A percentile compares a stretch with the other conserved stretches of the same genome.
These are phyloP conservation scores for Myiopsitta monachus DNA, from an alignment of 2,113 vertebrate genomes.

Conservation along the genomic window DNA sequence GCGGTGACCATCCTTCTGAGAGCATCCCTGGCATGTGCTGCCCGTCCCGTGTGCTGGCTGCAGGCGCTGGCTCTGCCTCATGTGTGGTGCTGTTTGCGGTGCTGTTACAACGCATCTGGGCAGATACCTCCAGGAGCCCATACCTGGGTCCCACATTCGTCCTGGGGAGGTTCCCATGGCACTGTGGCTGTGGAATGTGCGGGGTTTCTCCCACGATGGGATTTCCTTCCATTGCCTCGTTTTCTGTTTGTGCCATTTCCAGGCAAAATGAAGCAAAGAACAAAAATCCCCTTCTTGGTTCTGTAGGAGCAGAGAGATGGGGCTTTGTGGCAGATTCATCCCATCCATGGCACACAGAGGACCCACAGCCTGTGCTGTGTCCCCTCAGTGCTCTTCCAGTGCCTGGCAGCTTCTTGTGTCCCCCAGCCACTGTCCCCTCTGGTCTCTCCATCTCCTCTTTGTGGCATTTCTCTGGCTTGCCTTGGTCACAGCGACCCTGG, in stretches of 20 bases:
- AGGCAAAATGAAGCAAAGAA: background rate
- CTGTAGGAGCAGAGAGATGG: background rate
- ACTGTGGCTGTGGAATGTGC: accelerated
- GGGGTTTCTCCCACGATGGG: background rate
- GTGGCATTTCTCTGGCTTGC: background rate
- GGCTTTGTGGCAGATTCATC: background rate
- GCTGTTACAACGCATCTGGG: background rate
- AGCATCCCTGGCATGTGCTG: background rate
- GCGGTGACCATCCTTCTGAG: background rate
- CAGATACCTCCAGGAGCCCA: background rate
- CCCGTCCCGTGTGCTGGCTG: accelerated
- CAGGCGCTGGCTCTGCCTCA: accelerated
- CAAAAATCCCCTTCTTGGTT: background rate
- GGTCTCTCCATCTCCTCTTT: background rate
- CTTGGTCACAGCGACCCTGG: background rate
- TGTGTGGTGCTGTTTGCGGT: background rate
- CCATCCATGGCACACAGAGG: background rate
- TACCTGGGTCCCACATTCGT: background rate
- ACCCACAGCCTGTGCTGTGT: accelerated
- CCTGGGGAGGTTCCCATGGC: background rate
- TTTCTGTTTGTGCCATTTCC: background rate
- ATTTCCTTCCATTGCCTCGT: conserved; percentile 20
- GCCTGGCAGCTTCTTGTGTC: background rate
- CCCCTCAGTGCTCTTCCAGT: background rate
- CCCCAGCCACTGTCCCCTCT: background rate